A percentile compares a stretch with the other conserved stretches of the same genome.
Evolutionary conservation across 2,113 vertebrate species (phyloP).

Genomic region (Cephalophus harveyi): DNA sequence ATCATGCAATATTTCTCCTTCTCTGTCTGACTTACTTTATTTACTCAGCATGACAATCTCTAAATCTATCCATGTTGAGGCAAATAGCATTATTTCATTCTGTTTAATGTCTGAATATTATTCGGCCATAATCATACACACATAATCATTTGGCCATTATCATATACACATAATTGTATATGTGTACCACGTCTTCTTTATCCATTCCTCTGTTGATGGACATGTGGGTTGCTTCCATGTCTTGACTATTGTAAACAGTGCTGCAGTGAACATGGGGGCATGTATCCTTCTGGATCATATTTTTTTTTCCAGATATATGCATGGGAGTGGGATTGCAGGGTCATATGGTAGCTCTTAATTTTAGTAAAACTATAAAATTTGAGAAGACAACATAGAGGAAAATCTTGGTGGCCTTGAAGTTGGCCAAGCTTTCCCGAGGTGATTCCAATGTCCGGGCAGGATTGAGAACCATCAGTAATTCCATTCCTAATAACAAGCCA

Average conservation of each 20-base stretch:
- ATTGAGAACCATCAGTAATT: background rate
- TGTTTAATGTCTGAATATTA: background rate
- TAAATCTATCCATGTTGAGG: background rate
- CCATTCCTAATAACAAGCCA: background rate
- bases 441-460: background rate
- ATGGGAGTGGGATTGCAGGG: background rate
- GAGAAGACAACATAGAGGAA: background rate
- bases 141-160: background rate
- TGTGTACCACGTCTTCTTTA: background rate
- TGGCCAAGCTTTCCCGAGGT: background rate
- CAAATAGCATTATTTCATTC: background rate
- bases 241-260: background rate
- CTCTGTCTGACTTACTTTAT: background rate
- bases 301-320: background rate
- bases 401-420: background rate
- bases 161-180: background rate
- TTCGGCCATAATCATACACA: background rate
- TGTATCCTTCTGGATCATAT: background rate
- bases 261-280: background rate
- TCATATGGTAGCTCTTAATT: background rate
- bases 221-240: background rate
- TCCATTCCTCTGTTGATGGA: background rate
- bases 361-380: background rate
- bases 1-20: background rate
- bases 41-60: background rate